Conservation (phyloP, 2,888 invertebrate genomes). For the Julus scandinavius region DNA sequence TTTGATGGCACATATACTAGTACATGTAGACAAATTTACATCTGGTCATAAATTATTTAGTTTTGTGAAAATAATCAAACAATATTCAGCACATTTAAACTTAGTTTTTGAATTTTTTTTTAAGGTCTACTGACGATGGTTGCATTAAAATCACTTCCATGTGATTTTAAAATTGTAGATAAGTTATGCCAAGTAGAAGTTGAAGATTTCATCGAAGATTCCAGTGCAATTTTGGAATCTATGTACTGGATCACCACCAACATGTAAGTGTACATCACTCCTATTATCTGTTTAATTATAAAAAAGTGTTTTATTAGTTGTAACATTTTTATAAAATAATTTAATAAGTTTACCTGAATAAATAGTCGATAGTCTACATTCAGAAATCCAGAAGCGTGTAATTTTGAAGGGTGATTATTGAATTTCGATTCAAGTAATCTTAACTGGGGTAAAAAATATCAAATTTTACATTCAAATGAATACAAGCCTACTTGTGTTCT, state of each 20-base stretch:
- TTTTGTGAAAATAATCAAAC: too few species aligned
- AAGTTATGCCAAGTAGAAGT: not conserved
- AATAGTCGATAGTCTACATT: conserved; percentile 44
- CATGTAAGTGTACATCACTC: conserved; percentile 1
- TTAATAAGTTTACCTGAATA: not conserved
- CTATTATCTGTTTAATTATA: not conserved
- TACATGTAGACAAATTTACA: too few species aligned
- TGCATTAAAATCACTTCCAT: too few species aligned
- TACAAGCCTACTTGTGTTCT: too few species aligned
- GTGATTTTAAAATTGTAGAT: not conserved
- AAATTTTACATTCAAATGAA: not conserved
- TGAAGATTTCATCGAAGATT: not conserved
- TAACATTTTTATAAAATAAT: not conserved
- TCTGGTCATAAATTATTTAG: too few species aligned
- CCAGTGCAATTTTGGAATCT: not conserved
- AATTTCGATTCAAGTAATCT: conserved; percentile 44
- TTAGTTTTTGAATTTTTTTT: too few species aligned
- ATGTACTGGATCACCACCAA: conserved; percentile 23
- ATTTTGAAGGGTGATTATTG: not conserved
- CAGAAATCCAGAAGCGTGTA: conserved; percentile 36
- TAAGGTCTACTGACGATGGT: too few species aligned
- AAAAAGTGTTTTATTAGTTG: not conserved
- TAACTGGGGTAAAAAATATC: not conserved
- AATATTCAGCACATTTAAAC: too few species aligned
- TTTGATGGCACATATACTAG: too few species aligned